A percentile compares a stretch with the other conserved stretches of the same genome.
Conservation (phyloP, 1,140 invertebrate genomes). For the Saccostrea cuccullata region DNA sequence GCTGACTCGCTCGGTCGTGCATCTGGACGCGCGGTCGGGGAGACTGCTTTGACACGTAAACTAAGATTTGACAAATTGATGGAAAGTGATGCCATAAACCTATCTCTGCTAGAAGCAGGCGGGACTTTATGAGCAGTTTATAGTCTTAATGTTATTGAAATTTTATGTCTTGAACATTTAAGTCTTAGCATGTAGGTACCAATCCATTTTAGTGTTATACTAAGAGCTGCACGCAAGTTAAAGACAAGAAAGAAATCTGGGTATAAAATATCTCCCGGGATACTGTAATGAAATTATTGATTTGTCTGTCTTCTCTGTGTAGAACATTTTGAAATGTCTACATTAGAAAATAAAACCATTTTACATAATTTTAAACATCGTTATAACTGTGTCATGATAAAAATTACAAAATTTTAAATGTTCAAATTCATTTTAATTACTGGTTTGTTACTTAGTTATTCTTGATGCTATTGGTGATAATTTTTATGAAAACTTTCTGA, state of each 20-base stretch:
- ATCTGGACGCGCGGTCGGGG: conserved; percentile 30
- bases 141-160: conserved; percentile 5
- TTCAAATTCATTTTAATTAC: too few relatives aligned
- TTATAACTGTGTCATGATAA: too few relatives aligned
- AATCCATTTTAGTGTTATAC: background rate
- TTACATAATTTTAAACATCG: too few relatives aligned
- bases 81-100: conserved; percentile 35
- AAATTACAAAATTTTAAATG: too few relatives aligned
- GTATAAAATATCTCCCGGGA: background rate
- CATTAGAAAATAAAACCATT: too few relatives aligned
- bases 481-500: too few relatives aligned
- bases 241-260: background rate
- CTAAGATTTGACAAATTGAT: conserved; percentile 40
- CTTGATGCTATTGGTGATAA: too few relatives aligned
- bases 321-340: background rate
- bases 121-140: conserved; percentile 21
- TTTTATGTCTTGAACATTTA: conserved; percentile 18
- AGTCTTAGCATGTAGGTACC: conserved; percentile 2
- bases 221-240: background rate
- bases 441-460: too few relatives aligned
- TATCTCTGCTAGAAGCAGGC: background rate
- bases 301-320: background rate
- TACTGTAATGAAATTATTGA: background rate
- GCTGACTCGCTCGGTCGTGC: background rate
- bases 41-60: conserved; percentile 18